A percentile compares a stretch with the other conserved stretches of the same genome.
phyloP scores from a whole-genome alignment of 2,113 vertebrate genomes.

The Limanda limanda region DNA sequence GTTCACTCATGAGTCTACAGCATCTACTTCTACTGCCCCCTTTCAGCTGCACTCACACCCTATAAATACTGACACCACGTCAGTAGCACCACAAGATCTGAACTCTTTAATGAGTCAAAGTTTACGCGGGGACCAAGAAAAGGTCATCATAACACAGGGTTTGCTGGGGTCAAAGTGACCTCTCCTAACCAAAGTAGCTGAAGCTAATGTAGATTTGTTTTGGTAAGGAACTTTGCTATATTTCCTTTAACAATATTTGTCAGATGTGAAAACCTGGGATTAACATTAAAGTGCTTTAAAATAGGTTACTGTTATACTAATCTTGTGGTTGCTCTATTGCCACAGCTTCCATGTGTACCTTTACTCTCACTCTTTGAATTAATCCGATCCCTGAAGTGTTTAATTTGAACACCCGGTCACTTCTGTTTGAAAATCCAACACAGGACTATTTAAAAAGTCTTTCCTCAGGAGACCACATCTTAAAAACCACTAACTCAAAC shows the following conservation, averaged over 20 bases:
- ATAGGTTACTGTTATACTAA: conserved; percentile 2
- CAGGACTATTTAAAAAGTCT: conserved; percentile 28
- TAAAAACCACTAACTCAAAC: conserved; percentile 44
- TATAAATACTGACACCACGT: conserved; percentile 65
- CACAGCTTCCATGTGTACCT: conserved; percentile 4
- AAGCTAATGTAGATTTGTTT: background rate
- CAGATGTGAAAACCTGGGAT: conserved; percentile 2
- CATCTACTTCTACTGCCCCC: conserved; percentile 40
- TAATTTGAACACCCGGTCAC: conserved; percentile 23
- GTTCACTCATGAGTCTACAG: conserved; percentile 43
- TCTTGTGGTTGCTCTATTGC: conserved; percentile 7
- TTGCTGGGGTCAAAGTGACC: conserved; percentile 14
- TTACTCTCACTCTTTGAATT: conserved; percentile 39
- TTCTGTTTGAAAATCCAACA: conserved; percentile 26
- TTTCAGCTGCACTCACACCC: conserved; percentile 58
- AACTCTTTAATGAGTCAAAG: conserved; percentile 47
- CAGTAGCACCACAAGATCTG: conserved; percentile 41
- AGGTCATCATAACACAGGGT: conserved; percentile 19
- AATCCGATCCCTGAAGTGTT: conserved; percentile 31
- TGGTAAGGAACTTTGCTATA: background rate
- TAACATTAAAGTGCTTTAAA: conserved; percentile 3
- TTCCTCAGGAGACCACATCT: conserved; percentile 34
- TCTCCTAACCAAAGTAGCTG: background rate
- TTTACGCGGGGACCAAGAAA: conserved; percentile 37
- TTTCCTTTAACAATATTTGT: background rate